phyloP scores from a whole-genome alignment of 1,140 invertebrate genomes.

The Sipha flava region DNA sequence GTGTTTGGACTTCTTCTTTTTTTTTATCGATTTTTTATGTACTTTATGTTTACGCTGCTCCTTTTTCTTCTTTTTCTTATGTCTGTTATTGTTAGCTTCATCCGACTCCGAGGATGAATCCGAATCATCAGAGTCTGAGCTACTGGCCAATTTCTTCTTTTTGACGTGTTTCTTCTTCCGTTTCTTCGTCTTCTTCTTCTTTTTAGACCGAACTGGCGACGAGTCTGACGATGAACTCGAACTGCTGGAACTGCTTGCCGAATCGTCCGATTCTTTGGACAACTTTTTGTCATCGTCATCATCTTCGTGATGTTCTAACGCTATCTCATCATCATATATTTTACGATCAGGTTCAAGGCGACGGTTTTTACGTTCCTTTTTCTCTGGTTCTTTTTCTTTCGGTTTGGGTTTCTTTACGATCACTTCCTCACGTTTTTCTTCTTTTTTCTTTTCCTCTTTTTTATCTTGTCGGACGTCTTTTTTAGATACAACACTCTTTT shows the following conservation, averaged over 20 bases:
- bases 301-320: not conserved
- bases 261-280: slow-evolving; percentile 20
- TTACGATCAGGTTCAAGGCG: not conserved
- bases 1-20: slow-evolving; percentile 39
- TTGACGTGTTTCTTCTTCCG: slow-evolving; percentile 35
- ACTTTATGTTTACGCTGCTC: slow-evolving; percentile 37
- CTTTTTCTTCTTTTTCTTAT: slow-evolving; percentile 37
- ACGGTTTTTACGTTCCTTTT: slow-evolving; percentile 1
- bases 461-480: slow-evolving; percentile 18
- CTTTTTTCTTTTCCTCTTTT: slow-evolving; percentile 24
- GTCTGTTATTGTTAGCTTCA: slow-evolving; percentile 18
- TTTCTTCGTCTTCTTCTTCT: slow-evolving; percentile 35
- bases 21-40: slow-evolving; percentile 36
- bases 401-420: slow-evolving; percentile 1
- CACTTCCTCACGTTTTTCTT: not conserved
- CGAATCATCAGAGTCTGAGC: slow-evolving; percentile 36
- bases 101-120: slow-evolving; percentile 33
- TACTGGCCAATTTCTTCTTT: slow-evolving; percentile 35
- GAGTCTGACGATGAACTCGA: slow-evolving; percentile 33
- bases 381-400: slow-evolving; percentile 16
- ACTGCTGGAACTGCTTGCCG: slow-evolving; percentile 5
- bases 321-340: not conserved
- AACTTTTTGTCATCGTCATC: slow-evolving; percentile 28
- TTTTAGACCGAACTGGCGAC: slow-evolving; percentile 34
- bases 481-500: slow-evolving; percentile 13